Evolutionary conservation across 2,888 invertebrate genomes (phyloP), one percentile per base, ranked within the genome.

Genomic region (Sminthurinus aureus): DNA sequence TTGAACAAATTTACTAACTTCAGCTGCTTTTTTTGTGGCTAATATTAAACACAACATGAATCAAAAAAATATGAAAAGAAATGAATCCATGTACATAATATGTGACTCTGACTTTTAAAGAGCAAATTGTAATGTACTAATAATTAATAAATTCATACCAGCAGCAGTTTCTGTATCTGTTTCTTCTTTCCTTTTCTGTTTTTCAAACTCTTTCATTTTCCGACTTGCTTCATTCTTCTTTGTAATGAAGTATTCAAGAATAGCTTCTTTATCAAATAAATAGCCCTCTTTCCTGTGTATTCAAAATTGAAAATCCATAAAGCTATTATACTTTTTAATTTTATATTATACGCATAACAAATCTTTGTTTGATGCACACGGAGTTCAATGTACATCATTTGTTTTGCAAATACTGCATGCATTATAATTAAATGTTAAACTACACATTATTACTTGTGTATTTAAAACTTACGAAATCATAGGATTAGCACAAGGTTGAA

Each of bases 211-310:
- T 90, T 98, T 98, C 88, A 98, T 88, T 90, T 96, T 95, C 75
- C 96, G 93, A 13, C 94, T 94, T 89, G 96, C 95, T 90, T 98
- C 97, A 89, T 94, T 96, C 90, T 99, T 99, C 91, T 98, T 98
- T 0, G 96, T 93, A 38, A 99, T 93, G 82, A 99, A 95, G 89
- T 98, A 99, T 90, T 98, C 96, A 2, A 99, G 91, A 89, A 99
- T 96, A 0, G 98, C 96, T 92, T 99, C 98, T 90, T 98, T 98
- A 90, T 99, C 99, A 90, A 96, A 99, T 15, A 99, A 92, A 90
- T 94, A 96, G 0, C 99, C 99, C 89, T 98, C 96, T 90, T 94
- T 93, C 9, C 93, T 93, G 87, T 93, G 87, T 26, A 73, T 20
- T 20, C 20, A 22, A 69, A 38, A 38, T 38, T 38, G 3, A 38